Base-by-base conservation (phyloP, 1,140 invertebrate genomes). In the Achatina immaculata region DNA sequence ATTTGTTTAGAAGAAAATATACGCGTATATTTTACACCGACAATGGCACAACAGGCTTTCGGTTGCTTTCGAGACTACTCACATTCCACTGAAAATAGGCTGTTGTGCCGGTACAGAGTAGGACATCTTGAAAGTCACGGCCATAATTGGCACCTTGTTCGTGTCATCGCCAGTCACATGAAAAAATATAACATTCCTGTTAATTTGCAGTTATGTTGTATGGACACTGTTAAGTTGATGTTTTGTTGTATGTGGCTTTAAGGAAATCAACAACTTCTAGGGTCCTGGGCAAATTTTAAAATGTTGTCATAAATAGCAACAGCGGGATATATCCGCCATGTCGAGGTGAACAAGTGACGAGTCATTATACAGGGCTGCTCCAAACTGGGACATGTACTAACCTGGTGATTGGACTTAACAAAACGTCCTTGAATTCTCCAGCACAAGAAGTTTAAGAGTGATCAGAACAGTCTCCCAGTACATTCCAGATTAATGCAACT, bases 1-100 rank as follows among this genome's bases (percentile, higher is more conserved):
- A 24, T 58, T 9, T 58, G 55, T 58, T 58, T 58, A 58, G 55
- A 58, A n/a, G n/a, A n/a, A n/a, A n/a, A n/a, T n/a, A n/a, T n/a
- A 58, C 55, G 55, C n/a, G 21, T 58, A 58, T 58, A 58, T 58
- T 58, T 58, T n/a, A 58, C 55, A 58, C 4, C 11, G 4, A 58
- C 55, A 58, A 58, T n/a, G n/a, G 14, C 4, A 58, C 55, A 58
- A 58, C 55, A 58, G 4, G n/a, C 24, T 58, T 24, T 58, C 14
- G 11, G 55, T 58, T 11, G 11, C n/a, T 58, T 58, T 58, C 11
- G 11, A 58, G 11, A 24, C n/a, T 24, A 58, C n/a, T 58, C 11
- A n/a, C 55, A 58, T 58, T 21, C 55, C 55, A n/a, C 11, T 19
- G 11, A 58, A 14, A 58, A 58, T 58, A n/a, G 55, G 21, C 6